Conservation (phyloP, 2,888 invertebrate genomes). For the Metacarcinus magister region DNA sequence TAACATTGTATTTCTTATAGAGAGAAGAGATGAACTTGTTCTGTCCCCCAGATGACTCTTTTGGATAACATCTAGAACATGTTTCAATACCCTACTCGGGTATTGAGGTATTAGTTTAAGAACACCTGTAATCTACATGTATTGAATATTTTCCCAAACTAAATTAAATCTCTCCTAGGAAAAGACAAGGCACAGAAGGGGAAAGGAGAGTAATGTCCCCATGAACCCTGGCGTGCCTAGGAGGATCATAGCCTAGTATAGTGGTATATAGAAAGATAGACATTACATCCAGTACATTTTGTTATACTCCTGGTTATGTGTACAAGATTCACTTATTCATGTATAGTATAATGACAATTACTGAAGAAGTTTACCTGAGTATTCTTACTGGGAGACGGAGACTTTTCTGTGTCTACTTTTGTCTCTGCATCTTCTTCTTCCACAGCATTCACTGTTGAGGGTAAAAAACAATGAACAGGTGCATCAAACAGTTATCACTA, state of each 20-base stretch:
- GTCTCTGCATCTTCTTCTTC: constrained; percentile 55
- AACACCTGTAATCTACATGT: background rate
- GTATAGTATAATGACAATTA: background rate
- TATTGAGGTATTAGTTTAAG: too few relatives aligned
- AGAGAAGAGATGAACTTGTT: too few relatives aligned
- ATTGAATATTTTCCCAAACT: background rate
- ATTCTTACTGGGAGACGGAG: constrained; percentile 10
- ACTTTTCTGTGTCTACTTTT: background rate
- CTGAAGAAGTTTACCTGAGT: constrained; percentile 37
- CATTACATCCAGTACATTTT: background rate
- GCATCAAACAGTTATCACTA: background rate
- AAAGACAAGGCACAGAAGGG: too few relatives aligned
- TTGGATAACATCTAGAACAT: too few relatives aligned
- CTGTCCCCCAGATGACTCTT: too few relatives aligned
- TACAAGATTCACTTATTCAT: background rate
- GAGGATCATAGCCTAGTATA: too few relatives aligned
- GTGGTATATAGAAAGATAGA: too few relatives aligned
- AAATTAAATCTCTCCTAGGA: too few relatives aligned
- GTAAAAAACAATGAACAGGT: background rate
- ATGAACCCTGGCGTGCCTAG: too few relatives aligned
- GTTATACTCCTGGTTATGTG: background rate
- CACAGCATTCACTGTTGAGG: constrained; percentile 58
- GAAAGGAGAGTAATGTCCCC: too few relatives aligned
- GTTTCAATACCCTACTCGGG: too few relatives aligned
- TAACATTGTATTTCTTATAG: too few relatives aligned